Conservation (phyloP, 1,140 invertebrate species). For the Adelges cooleyi region DNA sequence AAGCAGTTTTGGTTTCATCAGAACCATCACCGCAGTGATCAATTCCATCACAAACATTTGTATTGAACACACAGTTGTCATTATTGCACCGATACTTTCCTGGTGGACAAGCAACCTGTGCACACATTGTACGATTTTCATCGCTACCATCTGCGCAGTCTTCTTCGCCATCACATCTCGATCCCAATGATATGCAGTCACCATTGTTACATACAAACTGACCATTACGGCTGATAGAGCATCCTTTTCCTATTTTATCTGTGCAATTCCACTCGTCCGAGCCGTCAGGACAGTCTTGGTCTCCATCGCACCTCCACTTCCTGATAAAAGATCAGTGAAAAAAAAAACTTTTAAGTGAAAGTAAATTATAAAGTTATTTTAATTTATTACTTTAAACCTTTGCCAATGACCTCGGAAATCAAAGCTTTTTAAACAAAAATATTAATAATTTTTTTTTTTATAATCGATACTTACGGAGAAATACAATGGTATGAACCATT, state of each 20-base stretch:
- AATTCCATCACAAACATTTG: slow-evolving; percentile 42
- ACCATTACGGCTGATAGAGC: slow-evolving; percentile 31
- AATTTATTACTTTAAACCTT: too few relatives aligned
- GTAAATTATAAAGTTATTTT: too few relatives aligned
- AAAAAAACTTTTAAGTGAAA: too few relatives aligned
- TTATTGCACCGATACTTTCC: slow-evolving; percentile 40
- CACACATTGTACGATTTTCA: slow-evolving; percentile 41
- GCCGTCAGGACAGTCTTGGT: slow-evolving; percentile 50
- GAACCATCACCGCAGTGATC: slow-evolving; percentile 44
- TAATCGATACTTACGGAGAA: slow-evolving; percentile 38
- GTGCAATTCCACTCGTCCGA: slow-evolving; percentile 48
- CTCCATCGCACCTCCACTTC: slow-evolving; percentile 50
- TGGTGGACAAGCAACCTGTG: slow-evolving; percentile 36
- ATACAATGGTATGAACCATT: slow-evolving; percentile 46
- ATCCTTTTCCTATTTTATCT: slow-evolving; percentile 30
- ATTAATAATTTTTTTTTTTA: background rate
- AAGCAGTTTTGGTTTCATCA: slow-evolving; percentile 39
- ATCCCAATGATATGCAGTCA: slow-evolving; percentile 49
- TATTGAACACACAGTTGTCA: slow-evolving; percentile 40
- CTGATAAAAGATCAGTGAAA: too few relatives aligned
- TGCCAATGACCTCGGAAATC: too few relatives aligned
- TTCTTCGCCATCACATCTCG: slow-evolving; percentile 56
- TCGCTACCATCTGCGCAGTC: slow-evolving; percentile 60
- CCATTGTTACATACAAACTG: slow-evolving; percentile 31
- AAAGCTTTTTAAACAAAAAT: background rate